phyloP scores from a whole-genome alignment of 1,140 invertebrate species.

The Matsumurasca onukii region DNA sequence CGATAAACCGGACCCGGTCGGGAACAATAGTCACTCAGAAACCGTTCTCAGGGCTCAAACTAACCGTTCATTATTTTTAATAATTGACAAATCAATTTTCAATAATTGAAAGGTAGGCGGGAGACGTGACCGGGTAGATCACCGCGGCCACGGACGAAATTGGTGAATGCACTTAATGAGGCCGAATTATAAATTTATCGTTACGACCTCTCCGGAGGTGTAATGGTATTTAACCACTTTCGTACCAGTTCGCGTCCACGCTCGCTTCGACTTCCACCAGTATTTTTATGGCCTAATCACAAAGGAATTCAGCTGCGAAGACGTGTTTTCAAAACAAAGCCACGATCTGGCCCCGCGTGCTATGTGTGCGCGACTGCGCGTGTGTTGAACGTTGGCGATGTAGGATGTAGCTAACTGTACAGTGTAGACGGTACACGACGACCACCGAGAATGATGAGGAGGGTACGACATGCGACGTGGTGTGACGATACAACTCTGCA shows the following conservation, averaged over 20 bases:
- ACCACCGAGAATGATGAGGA: too few species aligned
- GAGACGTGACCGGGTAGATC: conserved; percentile 24
- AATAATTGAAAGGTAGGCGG: conserved; percentile 20
- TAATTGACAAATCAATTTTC: conserved; percentile 26
- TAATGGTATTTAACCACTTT: conserved; percentile 22
- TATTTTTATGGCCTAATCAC: conserved; percentile 25
- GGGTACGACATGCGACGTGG: too few species aligned
- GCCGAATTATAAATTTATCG: conserved; percentile 18
- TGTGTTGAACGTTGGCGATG: too few species aligned
- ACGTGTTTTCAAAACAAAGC: conserved; percentile 12
- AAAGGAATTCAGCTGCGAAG: conserved; percentile 21
- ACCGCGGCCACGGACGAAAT: conserved; percentile 12
- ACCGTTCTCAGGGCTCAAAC: background rate
- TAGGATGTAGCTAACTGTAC: too few species aligned
- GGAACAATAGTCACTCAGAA: background rate
- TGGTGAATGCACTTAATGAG: conserved; percentile 20
- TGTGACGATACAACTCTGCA: too few species aligned
- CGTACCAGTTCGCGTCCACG: conserved; percentile 18
- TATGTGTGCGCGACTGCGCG: too few species aligned
- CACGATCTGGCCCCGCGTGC: background rate
- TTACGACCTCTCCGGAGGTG: conserved; percentile 12
- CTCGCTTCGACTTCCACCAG: conserved; percentile 10
- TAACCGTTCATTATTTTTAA: conserved; percentile 25
- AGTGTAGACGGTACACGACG: too few species aligned
- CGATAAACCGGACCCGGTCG: background rate